Evolutionary conservation across 2,113 vertebrate genomes (phyloP), one percentile per base, ranked within the genome.

Genomic region (Mustela nigripes): DNA sequence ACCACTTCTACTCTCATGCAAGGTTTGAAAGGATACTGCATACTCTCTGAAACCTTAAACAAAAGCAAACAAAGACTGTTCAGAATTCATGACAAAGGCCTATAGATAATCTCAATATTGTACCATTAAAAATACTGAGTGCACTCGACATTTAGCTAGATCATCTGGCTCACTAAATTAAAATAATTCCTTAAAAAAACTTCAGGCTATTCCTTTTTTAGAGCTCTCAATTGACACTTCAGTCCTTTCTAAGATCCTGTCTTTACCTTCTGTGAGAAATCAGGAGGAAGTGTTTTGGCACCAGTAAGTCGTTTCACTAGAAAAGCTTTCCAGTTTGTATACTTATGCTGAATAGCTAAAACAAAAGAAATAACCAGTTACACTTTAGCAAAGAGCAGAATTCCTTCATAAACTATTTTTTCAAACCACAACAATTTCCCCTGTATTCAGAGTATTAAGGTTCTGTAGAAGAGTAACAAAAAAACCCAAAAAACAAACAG

Each of bases 311-410:
- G 99, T 99, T 99, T 99, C 98, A 99, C 99, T 96, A 99, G 99
- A 99, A 99, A 99, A 95, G 99, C 99, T 99, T 99, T 99, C 99
- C 99, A 99, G 99, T 99, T 99, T 96, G 99, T 99, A 98, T 99
- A 99, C 98, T 99, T 99, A 98, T 99, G 99, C 97, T 99, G 99
- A 99, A 99, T 99, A 97, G 99, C 99, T 99, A 98, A 98, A 98
- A 98, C 65, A 97, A 98, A 98, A 94, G 93, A 98, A 99, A 97
- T 53, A 97, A 79, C 14, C 84, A 95, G 78, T 97, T 92, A 97
- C 24, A 89, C 71, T 92, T 96, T 22, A 89, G 88, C 22, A 87
- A 89, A 89, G 62, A 85, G n/a, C 11, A 95, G 28, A 95, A 95
- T 0, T 69, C 18, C 53, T 96, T 93, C 45, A 86, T 83, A 97